Evolutionary conservation across 2,888 invertebrate genomes (phyloP), one percentile per base, ranked within the genome.

Genomic region (Xestia sexstrigata): DNA sequence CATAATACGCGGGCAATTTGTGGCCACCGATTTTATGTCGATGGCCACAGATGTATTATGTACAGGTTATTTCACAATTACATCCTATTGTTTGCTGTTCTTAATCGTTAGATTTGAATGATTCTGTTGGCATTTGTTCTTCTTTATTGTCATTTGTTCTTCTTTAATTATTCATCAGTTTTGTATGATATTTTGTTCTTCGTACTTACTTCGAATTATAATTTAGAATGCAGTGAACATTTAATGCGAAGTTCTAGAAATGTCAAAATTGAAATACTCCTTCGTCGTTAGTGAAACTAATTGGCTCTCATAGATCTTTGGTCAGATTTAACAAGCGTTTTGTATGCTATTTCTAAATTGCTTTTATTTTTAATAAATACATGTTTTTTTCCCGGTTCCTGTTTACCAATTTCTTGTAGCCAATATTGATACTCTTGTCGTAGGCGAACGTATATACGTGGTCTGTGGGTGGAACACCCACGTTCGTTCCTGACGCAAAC

Each of bases 1-100:
- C 91, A 92, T 87, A 88, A 90, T 84, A 90, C 87, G 81, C 70
- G 72, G 74, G 88, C 84, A 87, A 90, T 87, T 87, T 87, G 87
- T 83, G 80, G 75, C 58, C 63, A 81, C 70, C 71, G 69, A 78
- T 75, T 84, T 81, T 81, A 76, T 79, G 88, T 87, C 85, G 79
- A 85, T 88, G 82, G 74, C 70, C 83, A 67, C 75, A 87, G 75
- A 88, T 82, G 74, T 75, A 78, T 76, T 76, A 65, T n/a, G 42
- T 65, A 76, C 84, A 30, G 72, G 58, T 45, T 62, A 26, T 79
- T 81, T 79, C 72, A 82, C 76, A 84, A 84, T 81, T 62, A 80
- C 77, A 47, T 74, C 73, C 67, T 67, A 78, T 80, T n/a, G n/a
- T n/a, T 73, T 70, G 76, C 68, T 73, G 65, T 83, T 86, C 80